These are phyloP conservation scores for Agrochola lota DNA, from an alignment of 2,888 invertebrate species.

Conservation along the genomic window DNA sequence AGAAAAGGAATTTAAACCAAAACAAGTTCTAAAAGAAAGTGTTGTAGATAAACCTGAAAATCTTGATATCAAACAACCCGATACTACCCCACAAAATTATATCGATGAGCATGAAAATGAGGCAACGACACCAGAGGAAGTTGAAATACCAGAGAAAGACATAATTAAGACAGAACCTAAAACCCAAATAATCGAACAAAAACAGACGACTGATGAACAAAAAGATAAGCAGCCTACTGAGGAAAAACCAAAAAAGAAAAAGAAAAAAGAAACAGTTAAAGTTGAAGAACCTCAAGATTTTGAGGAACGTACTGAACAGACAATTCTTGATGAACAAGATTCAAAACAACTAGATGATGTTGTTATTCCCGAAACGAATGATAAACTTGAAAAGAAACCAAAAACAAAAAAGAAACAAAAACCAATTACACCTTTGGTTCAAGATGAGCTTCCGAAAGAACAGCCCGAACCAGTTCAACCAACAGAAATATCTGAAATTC, in stretches of 20 bases:
- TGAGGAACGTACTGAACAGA: not conserved
- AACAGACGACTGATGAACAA: slow-evolving; percentile 10
- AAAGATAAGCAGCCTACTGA: not conserved
- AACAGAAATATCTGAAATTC: slow-evolving; percentile 28
- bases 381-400: slow-evolving; percentile 43
- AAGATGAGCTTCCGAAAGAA: slow-evolving; percentile 32
- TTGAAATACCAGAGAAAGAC: slow-evolving; percentile 15
- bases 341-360: slow-evolving; percentile 58
- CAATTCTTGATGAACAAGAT: not conserved
- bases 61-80: slow-evolving; percentile 18
- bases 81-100: not conserved
- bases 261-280: slow-evolving; percentile 6
- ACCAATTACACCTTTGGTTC: slow-evolving; percentile 11
- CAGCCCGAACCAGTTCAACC: slow-evolving; percentile 14
- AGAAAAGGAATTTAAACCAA: slow-evolving; percentile 29
- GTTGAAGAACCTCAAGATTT: slow-evolving; percentile 22
- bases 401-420: slow-evolving; percentile 57
- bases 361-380: slow-evolving; percentile 72
- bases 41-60: slow-evolving; percentile 11
- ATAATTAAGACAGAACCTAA: slow-evolving; percentile 8
- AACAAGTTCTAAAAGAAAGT: slow-evolving; percentile 13
- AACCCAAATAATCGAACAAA: not conserved
- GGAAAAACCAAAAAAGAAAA: slow-evolving; percentile 41
- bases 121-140: not conserved
- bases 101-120: slow-evolving; percentile 13